Conservation (phyloP, 2,888 invertebrate species). For the Nebria brevicollis region DNA sequence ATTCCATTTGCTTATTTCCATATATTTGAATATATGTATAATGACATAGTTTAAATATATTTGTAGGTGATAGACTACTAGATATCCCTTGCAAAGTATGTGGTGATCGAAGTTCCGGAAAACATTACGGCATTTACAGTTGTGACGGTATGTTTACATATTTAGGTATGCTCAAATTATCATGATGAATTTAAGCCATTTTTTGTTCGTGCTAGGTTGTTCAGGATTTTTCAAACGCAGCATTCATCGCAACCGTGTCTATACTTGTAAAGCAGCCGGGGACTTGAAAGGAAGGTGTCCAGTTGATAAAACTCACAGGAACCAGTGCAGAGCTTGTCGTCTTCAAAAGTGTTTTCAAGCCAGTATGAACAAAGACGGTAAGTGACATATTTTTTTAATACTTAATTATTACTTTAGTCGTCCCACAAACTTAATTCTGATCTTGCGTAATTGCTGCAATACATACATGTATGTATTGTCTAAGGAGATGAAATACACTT, state of each 20-base stretch:
- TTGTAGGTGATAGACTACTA: conserved; percentile 91
- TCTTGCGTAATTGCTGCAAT: too few relatives aligned
- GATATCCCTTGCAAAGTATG: conserved; percentile 99
- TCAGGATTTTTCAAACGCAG: conserved; percentile 97
- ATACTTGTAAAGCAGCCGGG: conserved; percentile 96
- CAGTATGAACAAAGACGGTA: conserved; percentile 98
- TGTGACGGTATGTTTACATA: conserved; percentile 86
- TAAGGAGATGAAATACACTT: too few relatives aligned
- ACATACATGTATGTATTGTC: too few relatives aligned
- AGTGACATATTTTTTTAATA: conserved; percentile 61
- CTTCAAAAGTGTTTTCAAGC: conserved; percentile 95
- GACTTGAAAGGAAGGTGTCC: conserved; percentile 93
- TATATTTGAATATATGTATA: too few relatives aligned
- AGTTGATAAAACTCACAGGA: conserved; percentile 96
- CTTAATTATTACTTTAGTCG: too few relatives aligned
- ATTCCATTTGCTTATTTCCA: too few relatives aligned
- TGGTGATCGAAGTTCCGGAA: conserved; percentile 97
- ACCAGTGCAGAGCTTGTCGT: conserved; percentile 96
- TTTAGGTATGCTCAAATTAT: background rate
- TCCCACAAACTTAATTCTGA: too few relatives aligned
- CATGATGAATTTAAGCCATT: conserved; percentile 4
- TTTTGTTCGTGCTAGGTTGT: conserved; percentile 72
- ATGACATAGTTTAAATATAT: conserved; percentile 41
- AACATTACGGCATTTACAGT: conserved; percentile 99
- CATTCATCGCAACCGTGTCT: conserved; percentile 94